Conservation (phyloP, 1,140 invertebrate genomes). For the Philotrypesis tridentata region DNA sequence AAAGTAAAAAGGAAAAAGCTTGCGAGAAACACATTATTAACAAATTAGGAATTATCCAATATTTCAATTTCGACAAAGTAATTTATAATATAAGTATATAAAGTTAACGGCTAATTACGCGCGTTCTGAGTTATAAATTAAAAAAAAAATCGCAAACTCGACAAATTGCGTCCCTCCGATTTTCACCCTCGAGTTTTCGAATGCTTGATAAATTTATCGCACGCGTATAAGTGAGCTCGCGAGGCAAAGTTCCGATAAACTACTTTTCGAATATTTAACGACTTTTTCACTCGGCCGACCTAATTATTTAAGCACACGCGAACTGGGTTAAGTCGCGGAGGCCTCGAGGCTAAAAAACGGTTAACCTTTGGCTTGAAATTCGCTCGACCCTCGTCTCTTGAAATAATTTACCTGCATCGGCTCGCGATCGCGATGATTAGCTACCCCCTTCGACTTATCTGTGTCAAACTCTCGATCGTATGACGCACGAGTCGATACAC, state of each 20-base stretch:
- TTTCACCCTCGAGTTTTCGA: no score
- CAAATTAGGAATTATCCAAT: no score
- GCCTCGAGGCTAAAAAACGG: no score
- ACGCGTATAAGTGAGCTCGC: neutral
- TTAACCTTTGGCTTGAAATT: neutral
- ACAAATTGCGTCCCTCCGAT: neutral
- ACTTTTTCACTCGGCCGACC: slow-evolving; percentile 1
- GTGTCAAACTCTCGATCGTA: neutral
- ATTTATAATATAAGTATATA: no score
- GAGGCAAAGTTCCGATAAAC: slow-evolving; percentile 12
- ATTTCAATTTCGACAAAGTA: no score
- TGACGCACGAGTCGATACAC: neutral
- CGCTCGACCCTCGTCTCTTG: neutral
- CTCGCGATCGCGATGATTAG: neutral
- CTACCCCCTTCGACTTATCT: neutral
- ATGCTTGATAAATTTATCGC: no score
- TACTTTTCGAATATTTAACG: slow-evolving; percentile 24
- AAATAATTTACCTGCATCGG: neutral
- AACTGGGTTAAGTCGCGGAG: slow-evolving; percentile 23
- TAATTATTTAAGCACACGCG: slow-evolving; percentile 27
- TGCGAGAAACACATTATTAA: no score
- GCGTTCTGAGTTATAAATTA: neutral
- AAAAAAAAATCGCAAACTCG: neutral
- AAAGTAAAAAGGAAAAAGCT: no score
- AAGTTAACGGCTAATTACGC: no score